Percentiles rank a stretch among this genome's conserved stretches.
Conservation (phyloP, 2,797 vertebrate genomes). For the Calcarius lapponicus region DNA sequence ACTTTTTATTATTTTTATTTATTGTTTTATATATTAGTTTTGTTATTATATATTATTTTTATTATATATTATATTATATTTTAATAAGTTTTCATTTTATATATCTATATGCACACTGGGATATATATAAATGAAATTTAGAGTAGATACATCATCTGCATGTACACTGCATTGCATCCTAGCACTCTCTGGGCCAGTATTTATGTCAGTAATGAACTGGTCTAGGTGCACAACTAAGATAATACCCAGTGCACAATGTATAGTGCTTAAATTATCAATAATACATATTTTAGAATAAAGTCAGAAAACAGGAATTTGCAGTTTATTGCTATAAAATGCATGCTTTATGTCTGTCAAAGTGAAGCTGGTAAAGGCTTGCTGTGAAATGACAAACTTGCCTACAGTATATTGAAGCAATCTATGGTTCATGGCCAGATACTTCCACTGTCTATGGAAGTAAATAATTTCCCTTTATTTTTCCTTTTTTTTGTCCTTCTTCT, state of each 20-base stretch:
- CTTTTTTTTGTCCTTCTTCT: not conserved
- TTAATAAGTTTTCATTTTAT: not conserved
- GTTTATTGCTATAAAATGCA: not conserved
- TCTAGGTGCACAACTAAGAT: not conserved
- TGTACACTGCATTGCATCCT: not conserved
- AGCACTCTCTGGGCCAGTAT: not conserved
- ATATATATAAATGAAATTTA: not conserved
- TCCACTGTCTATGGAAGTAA: not conserved
- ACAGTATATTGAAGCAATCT: not conserved
- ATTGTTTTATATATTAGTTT: too few species aligned
- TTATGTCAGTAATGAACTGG: not conserved
- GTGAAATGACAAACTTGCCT: not conserved
- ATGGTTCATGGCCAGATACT: not conserved
- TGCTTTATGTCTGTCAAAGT: not conserved
- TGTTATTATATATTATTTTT: too few species aligned
- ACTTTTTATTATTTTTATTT: too few species aligned
- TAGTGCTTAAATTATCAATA: not conserved
- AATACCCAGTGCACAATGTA: not conserved
- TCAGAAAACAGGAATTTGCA: not conserved
- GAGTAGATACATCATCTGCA: not conserved
- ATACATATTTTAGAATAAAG: not conserved
- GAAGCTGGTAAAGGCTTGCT: not conserved
- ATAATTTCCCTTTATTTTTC: not conserved
- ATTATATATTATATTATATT: too few species aligned
- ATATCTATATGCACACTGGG: fast-evolving